Evolutionary conservation across 2,797 vertebrate genomes (phyloP).

Genomic region (Anas georgica): DNA sequence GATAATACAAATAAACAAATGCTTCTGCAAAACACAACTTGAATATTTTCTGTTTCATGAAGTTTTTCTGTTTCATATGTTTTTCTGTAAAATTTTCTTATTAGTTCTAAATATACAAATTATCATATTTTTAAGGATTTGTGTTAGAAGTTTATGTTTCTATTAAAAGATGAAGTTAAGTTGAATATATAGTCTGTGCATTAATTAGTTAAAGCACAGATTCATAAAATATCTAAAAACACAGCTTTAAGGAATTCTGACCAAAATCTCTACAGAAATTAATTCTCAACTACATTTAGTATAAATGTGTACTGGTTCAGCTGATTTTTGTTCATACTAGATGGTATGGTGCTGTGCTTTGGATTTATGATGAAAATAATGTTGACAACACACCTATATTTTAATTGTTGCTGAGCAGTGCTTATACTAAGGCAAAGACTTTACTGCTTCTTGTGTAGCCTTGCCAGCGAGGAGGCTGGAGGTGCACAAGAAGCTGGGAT

Average conservation of each 20-base stretch:
- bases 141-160: not conserved
- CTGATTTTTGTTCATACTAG: not conserved
- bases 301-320: not conserved
- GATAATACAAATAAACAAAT: not conserved
- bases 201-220: not conserved
- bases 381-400: not conserved
- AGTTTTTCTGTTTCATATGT: not conserved
- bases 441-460: not conserved
- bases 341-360: not conserved
- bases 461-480: not conserved
- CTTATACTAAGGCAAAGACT: not conserved
- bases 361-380: not conserved
- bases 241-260: not conserved
- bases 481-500: not conserved
- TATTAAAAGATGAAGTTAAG: not conserved
- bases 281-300: not conserved
- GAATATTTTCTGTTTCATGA: not conserved
- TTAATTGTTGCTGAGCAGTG: not conserved
- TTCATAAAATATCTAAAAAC: not conserved
- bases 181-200: not conserved
- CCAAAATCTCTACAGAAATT: not conserved
- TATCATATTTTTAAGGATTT: not conserved
- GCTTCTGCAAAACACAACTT: not conserved
- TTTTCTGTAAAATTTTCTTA: not conserved
- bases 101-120: not conserved